Percentiles rank a stretch among this genome's conserved stretches.
phyloP scores from a whole-genome alignment of 2,797 vertebrate species.

The Typhlichthys eigenmanni region DNA sequence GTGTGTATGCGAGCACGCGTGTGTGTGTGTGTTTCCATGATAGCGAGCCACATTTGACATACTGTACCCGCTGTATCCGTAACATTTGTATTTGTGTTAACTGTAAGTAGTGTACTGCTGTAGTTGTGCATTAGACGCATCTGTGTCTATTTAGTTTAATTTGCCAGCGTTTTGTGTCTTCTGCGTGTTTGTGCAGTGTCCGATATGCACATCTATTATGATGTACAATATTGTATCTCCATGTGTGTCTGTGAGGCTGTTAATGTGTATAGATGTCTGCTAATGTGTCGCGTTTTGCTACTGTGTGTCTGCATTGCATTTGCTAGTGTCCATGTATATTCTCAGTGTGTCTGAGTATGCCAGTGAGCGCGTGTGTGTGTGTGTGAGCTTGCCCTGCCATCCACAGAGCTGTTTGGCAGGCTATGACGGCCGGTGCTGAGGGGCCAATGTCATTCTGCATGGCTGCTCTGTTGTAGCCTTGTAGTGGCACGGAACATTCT shows the following conservation, averaged over 20 bases:
- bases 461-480: constrained; percentile 58
- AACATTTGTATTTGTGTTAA: too few species aligned
- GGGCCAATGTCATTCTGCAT: constrained; percentile 64
- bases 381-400: constrained; percentile 47
- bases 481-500: constrained; percentile 48
- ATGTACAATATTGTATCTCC: not conserved
- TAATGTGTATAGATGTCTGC: not conserved
- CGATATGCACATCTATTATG: not conserved
- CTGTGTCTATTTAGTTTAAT: too few species aligned
- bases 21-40: not conserved
- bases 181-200: not conserved
- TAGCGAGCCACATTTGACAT: not conserved
- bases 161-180: not conserved
- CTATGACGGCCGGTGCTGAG: constrained; percentile 48
- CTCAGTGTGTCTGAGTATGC: not conserved
- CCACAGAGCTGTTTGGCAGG: constrained; percentile 60
- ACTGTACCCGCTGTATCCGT: not conserved
- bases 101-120: too few species aligned
- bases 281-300: too few species aligned
- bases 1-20: not conserved
- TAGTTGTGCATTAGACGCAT: too few species aligned
- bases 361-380: constrained; percentile 6
- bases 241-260: not conserved
- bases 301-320: too few species aligned
- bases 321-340: not conserved